Base-by-base conservation (phyloP, 2,113 vertebrate species). In the Thunnus thynnus region DNA sequence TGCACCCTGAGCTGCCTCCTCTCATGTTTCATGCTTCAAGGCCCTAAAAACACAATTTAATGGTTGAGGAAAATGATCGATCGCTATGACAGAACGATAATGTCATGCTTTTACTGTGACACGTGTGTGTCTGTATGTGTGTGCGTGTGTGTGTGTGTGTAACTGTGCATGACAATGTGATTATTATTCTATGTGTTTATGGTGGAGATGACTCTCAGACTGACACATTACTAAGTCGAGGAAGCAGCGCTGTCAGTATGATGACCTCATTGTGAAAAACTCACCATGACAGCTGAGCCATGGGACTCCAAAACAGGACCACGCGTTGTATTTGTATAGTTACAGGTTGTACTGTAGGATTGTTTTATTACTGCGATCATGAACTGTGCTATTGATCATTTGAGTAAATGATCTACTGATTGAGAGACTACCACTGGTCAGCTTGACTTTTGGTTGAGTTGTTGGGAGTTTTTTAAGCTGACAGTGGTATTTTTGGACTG, bases 201-300 rank as follows among this genome's bases (percentile, higher is more conserved):
- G 41, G 54, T 30, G 16, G 16, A 51, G 20, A 66, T 60, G 70
- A 71, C 51, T 60, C 46, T 51, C 72, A 51, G 20, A 60, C 72
- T 58, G 58, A 66, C 71, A 72, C 44, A 65, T 61, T 48, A n/a
- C 67, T 22, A 22, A 25, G 62, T 66, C 7, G 47, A 58, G 46
- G 51, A 74, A 67, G 52, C 57, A 54, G 67, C 4, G 0, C 17
- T 20, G 46, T 71, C 67, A 72, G 18, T 5, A 66, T n/a, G 14
- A 76, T 79, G 71, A 83, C 76, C 76, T 83, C 85, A 87, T 57
- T 64, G 44, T 72, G 62, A 76, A 63, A 67, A 83, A 75, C 48
- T 44, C 66, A 52, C 30, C 48, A 63, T 76, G 55, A 76, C 66
- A 76, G 61, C 66, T 55, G 65, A 83, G 73, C 10, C 8, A 13